Conservation (phyloP, 1,140 invertebrate genomes). For the Camponotus floridanus region DNA sequence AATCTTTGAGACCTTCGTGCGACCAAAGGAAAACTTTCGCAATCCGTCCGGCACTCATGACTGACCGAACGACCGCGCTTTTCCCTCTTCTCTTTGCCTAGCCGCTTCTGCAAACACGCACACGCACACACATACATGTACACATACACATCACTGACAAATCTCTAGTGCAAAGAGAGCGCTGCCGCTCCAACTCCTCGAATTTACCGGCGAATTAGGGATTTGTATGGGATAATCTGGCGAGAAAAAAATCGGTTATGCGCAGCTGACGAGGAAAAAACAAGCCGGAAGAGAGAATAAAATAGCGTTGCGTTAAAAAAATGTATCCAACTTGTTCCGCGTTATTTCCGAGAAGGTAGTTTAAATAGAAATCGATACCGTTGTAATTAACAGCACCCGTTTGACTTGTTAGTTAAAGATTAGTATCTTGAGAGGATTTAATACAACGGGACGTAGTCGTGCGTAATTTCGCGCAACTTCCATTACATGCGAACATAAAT, state of each 20-base stretch:
- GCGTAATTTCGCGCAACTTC: conserved; percentile 41
- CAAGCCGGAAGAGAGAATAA: conserved; percentile 52
- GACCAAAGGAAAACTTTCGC: conserved; percentile 71
- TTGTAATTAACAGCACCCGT: not conserved
- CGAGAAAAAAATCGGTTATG: conserved; percentile 52
- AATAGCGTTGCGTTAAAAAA: conserved; percentile 8
- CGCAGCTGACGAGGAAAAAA: conserved; percentile 68
- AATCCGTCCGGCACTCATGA: conserved; percentile 34
- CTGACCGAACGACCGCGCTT: conserved; percentile 37
- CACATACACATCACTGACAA: conserved; percentile 68
- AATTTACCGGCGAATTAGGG: conserved; percentile 80
- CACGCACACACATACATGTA: too few relatives aligned
- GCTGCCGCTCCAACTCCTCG: conserved; percentile 54
- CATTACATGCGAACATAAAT: conserved; percentile 15
- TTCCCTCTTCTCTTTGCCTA: conserved; percentile 56
- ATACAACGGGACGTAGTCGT: conserved; percentile 31
- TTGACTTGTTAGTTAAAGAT: not conserved
- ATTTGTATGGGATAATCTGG: conserved; percentile 78
- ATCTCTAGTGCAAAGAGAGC: conserved; percentile 73
- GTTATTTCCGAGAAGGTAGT: too few relatives aligned
- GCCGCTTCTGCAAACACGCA: conserved; percentile 68
- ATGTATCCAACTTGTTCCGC: not conserved
- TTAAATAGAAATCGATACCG: not conserved
- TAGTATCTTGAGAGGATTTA: conserved; percentile 4
- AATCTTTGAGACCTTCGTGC: conserved; percentile 72